A percentile compares a stretch with the other conserved stretches of the same genome.
Conservation (phyloP, 2,113 vertebrate genomes). For the Hippocampus mohnikei region DNA sequence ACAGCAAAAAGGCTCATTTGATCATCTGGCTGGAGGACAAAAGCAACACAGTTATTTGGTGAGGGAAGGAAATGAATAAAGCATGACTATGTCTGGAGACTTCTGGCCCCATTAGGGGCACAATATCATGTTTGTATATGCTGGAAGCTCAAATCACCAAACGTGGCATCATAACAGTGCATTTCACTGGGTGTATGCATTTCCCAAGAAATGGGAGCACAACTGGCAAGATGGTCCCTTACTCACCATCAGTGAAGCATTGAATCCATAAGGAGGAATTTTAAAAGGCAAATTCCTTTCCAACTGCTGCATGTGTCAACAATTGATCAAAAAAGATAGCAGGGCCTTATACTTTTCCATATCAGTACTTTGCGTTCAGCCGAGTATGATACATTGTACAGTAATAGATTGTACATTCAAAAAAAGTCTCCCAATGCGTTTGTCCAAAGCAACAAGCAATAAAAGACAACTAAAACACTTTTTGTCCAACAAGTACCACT, state of each 20-base stretch:
- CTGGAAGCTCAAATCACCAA: background rate
- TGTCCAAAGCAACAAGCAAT: background rate
- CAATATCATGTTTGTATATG: background rate
- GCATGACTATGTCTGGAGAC: background rate
- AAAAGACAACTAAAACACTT: conserved; percentile 2
- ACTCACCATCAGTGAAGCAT: background rate
- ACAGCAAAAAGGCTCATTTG: conserved; percentile 82
- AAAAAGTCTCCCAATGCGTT: background rate
- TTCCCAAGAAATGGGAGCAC: background rate
- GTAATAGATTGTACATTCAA: background rate
- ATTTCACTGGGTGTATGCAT: background rate
- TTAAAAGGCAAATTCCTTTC: background rate
- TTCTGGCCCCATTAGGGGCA: background rate
- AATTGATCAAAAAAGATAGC: background rate
- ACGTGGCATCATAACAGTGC: background rate
- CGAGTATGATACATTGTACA: too few relatives aligned
- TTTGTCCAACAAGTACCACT: conserved; percentile 15
- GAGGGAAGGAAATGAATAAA: background rate
- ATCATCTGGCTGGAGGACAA: conserved; percentile 70
- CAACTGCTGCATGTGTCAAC: background rate
- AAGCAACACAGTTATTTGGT: conserved; percentile 13
- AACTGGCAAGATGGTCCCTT: background rate
- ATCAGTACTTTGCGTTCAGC: background rate
- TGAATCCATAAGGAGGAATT: too few relatives aligned
- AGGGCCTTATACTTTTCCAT: background rate